phyloP scores from a whole-genome alignment of 2,888 invertebrate species.

The Parelbella ahira region DNA sequence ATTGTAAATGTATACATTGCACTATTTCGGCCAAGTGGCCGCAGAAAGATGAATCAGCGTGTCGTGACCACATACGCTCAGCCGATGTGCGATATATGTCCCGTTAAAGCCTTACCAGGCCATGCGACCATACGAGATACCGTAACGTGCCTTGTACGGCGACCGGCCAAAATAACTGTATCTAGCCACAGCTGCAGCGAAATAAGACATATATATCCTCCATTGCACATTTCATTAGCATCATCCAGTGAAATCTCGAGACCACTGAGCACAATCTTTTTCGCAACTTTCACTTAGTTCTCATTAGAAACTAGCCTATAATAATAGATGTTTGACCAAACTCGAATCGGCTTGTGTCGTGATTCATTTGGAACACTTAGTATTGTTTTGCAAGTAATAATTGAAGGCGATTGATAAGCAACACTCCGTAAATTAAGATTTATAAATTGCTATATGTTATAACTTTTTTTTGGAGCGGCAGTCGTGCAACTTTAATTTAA shows the following conservation, averaged over 20 bases:
- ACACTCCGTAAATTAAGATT: slow-evolving; percentile 8
- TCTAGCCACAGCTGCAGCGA: slow-evolving; percentile 34
- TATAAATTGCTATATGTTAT: too few relatives aligned
- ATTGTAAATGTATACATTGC: slow-evolving; percentile 32
- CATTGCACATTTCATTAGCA: slow-evolving; percentile 35
- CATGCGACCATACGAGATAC: slow-evolving; percentile 52
- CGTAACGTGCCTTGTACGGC: slow-evolving; percentile 60
- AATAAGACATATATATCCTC: slow-evolving; percentile 4
- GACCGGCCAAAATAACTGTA: slow-evolving; percentile 68
- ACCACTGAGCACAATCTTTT: slow-evolving; percentile 1
- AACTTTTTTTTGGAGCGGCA: too few relatives aligned
- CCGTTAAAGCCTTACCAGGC: slow-evolving; percentile 48
- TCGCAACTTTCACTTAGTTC: slow-evolving; percentile 16
- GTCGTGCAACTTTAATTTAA: too few relatives aligned
- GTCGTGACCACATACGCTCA: slow-evolving; percentile 33
- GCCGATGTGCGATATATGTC: slow-evolving; percentile 33
- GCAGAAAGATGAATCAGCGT: slow-evolving; percentile 30
- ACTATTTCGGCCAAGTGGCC: slow-evolving; percentile 26
- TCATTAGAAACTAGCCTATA: slow-evolving; percentile 5
- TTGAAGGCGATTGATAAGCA: slow-evolving; percentile 7
- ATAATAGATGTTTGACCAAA: slow-evolving; percentile 5
- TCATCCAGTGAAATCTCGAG: slow-evolving; percentile 35
- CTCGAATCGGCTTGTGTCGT: slow-evolving; percentile 10
- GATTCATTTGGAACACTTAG: slow-evolving; percentile 9
- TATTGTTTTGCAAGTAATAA: slow-evolving; percentile 8